A percentile compares a stretch with the other conserved stretches of the same genome.
Conservation (phyloP, 2,797 vertebrate genomes). For the Scolopax rusticola region DNA sequence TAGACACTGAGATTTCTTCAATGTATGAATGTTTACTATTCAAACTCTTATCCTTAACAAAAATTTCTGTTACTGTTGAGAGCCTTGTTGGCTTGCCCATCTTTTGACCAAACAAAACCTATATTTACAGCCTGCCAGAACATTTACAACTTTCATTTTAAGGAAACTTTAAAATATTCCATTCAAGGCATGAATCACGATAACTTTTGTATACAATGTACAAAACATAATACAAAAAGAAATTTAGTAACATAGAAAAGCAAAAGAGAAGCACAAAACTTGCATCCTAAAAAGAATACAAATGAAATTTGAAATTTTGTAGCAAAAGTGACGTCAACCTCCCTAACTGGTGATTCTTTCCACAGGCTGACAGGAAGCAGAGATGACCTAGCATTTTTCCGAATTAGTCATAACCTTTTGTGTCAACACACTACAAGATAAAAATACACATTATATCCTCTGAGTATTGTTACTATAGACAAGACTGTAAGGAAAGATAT, state of each 20-base stretch:
- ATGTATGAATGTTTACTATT: neutral
- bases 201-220: neutral
- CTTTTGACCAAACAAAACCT: neutral
- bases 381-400: constrained; percentile 33
- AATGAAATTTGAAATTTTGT: neutral
- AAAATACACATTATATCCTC: neutral
- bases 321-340: neutral
- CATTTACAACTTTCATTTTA: neutral
- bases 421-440: constrained; percentile 3
- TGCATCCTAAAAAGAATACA: neutral
- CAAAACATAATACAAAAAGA: neutral
- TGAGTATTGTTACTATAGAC: neutral
- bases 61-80: neutral
- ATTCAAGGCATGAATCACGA: fast-evolving
- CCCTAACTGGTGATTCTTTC: neutral
- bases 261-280: neutral
- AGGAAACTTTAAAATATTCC: neutral
- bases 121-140: neutral
- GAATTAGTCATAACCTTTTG: neutral
- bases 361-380: constrained; percentile 25
- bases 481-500: neutral
- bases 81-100: neutral
- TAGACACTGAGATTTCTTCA: neutral
- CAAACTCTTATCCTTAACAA: neutral
- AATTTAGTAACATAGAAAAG: neutral